Evolutionary conservation across 1,140 invertebrate species (phyloP), one percentile per base, ranked within the genome.

Genomic region (Papilio helenus): DNA sequence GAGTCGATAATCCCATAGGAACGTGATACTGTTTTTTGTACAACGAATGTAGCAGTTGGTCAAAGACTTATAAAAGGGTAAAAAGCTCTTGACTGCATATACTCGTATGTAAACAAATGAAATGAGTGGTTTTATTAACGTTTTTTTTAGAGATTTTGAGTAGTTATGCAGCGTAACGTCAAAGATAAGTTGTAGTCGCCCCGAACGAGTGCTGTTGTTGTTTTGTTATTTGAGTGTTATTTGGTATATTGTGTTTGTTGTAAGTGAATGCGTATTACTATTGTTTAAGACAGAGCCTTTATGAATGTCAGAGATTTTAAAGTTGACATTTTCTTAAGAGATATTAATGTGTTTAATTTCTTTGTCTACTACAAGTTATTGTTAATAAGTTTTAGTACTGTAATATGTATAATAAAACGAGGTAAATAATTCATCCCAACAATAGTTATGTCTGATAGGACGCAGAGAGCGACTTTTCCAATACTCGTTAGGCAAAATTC

Each of bases 91-190:
- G 81, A 81, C 83, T 79, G 81, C 76, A 65, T 81, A 71, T 86
- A n/a, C n/a, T n/a, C n/a, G n/a, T n/a, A 82, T 81, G 82, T 82
- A 86, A 84, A 87, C 81, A 83, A 82, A 81, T 79, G 72, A 79
- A 78, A 72, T 80, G 78, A 81, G 78, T 74, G 80, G 73, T 79
- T 76, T 80, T 76, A 71, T 77, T 81, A 80, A 73, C 79, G 79
- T 78, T 81, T 85, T 80, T n/a, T 81, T 82, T 79, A 46, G 61
- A 74, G 78, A 81, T 81, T 79, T 85, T n/a, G 80, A 84, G 84
- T 84, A 79, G 77, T 79, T 81, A 79, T 71, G 73, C 72, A 79
- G 76, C 81, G 79, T 79, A 83, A 81, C 79, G 83, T 82, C 81
- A 82, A 81, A 81, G 76, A 83, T 49, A 82, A 84, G 81, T 82